Base-by-base conservation (phyloP, 35 echinoderm and acorn worm species). In the Stichopus chloronotus region DNA sequence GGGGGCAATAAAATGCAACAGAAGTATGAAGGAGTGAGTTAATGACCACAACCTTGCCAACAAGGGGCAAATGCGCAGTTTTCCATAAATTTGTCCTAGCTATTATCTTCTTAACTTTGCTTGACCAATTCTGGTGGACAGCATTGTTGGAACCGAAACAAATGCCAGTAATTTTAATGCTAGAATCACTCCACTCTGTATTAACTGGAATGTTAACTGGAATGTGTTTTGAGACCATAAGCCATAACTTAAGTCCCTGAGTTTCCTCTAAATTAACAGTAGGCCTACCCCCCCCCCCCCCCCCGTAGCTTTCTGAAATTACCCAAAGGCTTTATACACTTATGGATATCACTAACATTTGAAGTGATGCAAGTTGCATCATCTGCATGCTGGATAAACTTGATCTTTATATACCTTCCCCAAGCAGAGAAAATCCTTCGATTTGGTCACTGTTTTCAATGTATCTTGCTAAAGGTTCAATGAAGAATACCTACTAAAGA, bases 1-100 rank as follows among this genome's bases (percentile, higher is more conserved):
- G 25, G 81, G 81, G 55, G 81, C 81, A 84, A 84, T 52, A 84
- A 10, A 84, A 19, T 84, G 52, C 25, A 84, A 52, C 25, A 84
- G n/a, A 84, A 57, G 0, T 23, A 43, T 8, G 55, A 84, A 84
- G 30, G 4, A 84, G 55, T 13, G 81, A 54, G 55, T 84, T 84
- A 57, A 84, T 53, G 55, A 84, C 25, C 55, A 54, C 55, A 52
- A 84, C 81, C 19, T 84, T 52, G 6, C 81, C 78, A 12, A n/a
- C 30, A 53, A 84, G 6, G 55, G 81, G 19, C 30, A 84, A 57
- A 84, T 84, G 81, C n/a, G 30, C 25, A 19, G 81, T 23, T 84
- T 54, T 6, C 19, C 25, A 84, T 25, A 84, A 53, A 84, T 54
- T 57, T 52, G 81, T 52, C 81, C 81, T 84, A 84, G 10, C 55